These are phyloP conservation scores for Coilia nasus DNA, from an alignment of 2,797 vertebrate genomes.

Conservation along the genomic window DNA sequence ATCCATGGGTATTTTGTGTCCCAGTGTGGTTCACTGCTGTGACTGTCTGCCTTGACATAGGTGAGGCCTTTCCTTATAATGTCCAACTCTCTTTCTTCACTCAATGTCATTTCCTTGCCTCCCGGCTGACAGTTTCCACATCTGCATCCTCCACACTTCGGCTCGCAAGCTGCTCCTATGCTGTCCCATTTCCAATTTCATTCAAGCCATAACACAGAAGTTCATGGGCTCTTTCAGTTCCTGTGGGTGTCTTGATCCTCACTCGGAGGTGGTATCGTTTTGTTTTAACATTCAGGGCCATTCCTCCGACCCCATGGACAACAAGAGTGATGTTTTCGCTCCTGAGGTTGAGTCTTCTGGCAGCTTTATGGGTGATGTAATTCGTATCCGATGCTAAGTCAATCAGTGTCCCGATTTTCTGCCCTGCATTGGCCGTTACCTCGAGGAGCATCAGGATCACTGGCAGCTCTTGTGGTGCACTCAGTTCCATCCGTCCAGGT, in stretches of 20 bases:
- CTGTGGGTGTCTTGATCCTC: constrained; percentile 1
- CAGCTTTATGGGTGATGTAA: constrained; percentile 30
- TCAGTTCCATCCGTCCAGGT: background rate
- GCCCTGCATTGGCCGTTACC: constrained; percentile 19
- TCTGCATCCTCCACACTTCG: no score
- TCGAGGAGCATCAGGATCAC: background rate
- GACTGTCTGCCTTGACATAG: no score
- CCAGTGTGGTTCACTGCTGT: no score
- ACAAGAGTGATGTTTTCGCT: constrained; percentile 23
- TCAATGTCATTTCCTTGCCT: no score
- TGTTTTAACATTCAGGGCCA: background rate
- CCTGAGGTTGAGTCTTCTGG: background rate
- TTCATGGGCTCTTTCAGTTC: constrained; percentile 21
- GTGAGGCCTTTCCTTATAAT: no score
- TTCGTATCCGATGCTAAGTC: constrained; percentile 26
- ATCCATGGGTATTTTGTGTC: no score
- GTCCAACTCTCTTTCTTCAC: no score
- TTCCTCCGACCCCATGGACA: constrained; percentile 32
- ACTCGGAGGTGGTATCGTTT: constrained; percentile 27
- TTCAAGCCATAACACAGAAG: background rate
- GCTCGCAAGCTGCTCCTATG: no score
- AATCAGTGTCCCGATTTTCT: constrained; percentile 28
- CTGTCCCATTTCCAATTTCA: constrained; percentile 14
- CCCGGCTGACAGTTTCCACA: no score
- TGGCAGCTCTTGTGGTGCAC: no score